Conservation (phyloP, 2,797 vertebrate species). For the Adelosebastes latens region DNA sequence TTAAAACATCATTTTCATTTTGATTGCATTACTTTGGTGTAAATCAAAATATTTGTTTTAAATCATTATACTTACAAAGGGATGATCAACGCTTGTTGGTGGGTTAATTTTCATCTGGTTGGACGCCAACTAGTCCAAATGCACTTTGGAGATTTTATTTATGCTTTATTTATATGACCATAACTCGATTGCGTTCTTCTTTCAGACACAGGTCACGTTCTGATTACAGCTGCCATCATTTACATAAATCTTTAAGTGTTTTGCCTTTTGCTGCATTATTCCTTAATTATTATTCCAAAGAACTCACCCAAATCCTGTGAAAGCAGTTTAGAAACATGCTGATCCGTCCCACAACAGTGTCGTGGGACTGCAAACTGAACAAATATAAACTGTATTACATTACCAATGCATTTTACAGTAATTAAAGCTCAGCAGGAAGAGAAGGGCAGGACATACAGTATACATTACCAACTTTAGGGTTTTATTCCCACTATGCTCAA, state of each 20-base stretch:
- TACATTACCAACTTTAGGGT: neutral
- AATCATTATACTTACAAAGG: no score
- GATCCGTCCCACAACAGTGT: neutral
- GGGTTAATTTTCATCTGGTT: neutral
- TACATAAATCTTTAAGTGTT: constrained; percentile 1
- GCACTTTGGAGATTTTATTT: neutral
- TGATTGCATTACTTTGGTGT: neutral
- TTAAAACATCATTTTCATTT: neutral
- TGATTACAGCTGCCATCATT: neutral
- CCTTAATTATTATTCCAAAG: neutral
- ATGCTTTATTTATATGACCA: neutral
- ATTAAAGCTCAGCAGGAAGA: neutral
- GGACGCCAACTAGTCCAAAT: neutral
- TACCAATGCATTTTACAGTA: neutral
- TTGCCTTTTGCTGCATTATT: neutral
- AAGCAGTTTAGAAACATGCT: constrained; percentile 24
- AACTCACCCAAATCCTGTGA: neutral
- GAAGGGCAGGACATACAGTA: no score
- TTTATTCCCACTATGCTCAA: neutral
- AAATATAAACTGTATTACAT: no score
- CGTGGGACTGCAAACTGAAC: neutral
- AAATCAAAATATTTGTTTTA: no score
- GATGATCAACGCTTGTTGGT: neutral
- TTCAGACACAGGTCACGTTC: neutral
- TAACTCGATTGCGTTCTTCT: neutral